A percentile compares a stretch with the other conserved stretches of the same genome.
phyloP scores from a whole-genome alignment of 2,888 invertebrate species.

The Mechanitis messenoides region DNA sequence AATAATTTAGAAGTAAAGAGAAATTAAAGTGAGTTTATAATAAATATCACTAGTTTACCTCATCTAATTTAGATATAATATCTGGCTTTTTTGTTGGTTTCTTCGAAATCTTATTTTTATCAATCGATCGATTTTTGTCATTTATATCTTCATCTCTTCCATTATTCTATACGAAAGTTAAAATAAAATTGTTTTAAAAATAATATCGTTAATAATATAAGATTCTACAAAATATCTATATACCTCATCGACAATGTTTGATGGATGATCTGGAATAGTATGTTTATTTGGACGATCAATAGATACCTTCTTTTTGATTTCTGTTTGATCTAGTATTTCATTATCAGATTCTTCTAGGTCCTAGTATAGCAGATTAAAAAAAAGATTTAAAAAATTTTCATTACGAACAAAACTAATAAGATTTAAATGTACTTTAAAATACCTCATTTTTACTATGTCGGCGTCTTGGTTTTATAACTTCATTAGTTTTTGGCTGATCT shows the following conservation, averaged over 20 bases:
- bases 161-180: background rate
- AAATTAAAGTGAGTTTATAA: too few relatives aligned
- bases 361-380: conserved; percentile 31
- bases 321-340: conserved; percentile 35
- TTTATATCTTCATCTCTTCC: too few relatives aligned
- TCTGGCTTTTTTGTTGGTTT: too few relatives aligned
- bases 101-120: too few relatives aligned
- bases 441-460: conserved; percentile 51
- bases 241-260: conserved; percentile 40
- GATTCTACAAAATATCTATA: conserved; percentile 7
- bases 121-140: too few relatives aligned
- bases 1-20: too few relatives aligned
- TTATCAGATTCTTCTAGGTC: conserved; percentile 39
- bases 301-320: conserved; percentile 39
- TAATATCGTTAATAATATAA: background rate
- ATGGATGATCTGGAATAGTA: conserved; percentile 37
- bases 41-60: too few relatives aligned
- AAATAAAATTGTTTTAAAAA: conserved; percentile 1
- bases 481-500: conserved; percentile 35
- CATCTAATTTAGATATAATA: too few relatives aligned
- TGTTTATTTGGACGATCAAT: conserved; percentile 39
- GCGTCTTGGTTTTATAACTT: conserved; percentile 34
- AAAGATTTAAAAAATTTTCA: background rate
- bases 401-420: background rate
- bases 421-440: conserved; percentile 23